Conservation (phyloP, 2,113 vertebrate genomes). For the Macquaria australasica region DNA sequence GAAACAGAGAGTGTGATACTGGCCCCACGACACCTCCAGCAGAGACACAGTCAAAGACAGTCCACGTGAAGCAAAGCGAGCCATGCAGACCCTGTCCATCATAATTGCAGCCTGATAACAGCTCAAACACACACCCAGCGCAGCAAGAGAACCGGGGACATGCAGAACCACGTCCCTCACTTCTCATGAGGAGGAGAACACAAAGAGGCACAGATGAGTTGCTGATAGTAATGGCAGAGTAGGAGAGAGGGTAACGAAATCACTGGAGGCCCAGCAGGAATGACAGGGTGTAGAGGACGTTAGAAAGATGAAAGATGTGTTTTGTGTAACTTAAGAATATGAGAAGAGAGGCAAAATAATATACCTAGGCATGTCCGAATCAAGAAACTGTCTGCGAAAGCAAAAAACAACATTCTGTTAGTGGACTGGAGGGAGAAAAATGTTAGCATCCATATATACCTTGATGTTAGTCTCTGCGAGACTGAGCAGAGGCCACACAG, state of each 20-base stretch:
- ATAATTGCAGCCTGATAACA: conserved; percentile 49
- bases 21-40: conserved; percentile 75
- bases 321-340: conserved; percentile 59
- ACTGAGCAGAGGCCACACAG: conserved; percentile 55
- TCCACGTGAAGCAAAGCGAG: conserved; percentile 72
- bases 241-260: conserved; percentile 28
- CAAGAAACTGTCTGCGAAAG: conserved; percentile 99
- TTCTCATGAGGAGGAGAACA: conserved; percentile 33
- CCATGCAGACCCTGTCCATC: conserved; percentile 77
- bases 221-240: conserved; percentile 54
- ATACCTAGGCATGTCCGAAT: conserved; percentile 99
- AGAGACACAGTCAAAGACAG: conserved; percentile 62
- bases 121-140: conserved; percentile 73
- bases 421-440: conserved; percentile 84
- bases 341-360: conserved; percentile 82
- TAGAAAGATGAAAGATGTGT: conserved; percentile 53
- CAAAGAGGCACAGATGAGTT: conserved; percentile 49
- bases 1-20: conserved; percentile 40
- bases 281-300: conserved; percentile 50
- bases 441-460: conserved; percentile 71
- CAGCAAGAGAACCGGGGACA: conserved; percentile 55
- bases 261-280: conserved; percentile 15
- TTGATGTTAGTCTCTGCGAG: conserved; percentile 48
- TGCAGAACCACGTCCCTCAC: conserved; percentile 62
- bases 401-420: conserved; percentile 97